Evolutionary conservation across 2,888 invertebrate genomes (phyloP).

Genomic region (Eupsilia transversa): DNA sequence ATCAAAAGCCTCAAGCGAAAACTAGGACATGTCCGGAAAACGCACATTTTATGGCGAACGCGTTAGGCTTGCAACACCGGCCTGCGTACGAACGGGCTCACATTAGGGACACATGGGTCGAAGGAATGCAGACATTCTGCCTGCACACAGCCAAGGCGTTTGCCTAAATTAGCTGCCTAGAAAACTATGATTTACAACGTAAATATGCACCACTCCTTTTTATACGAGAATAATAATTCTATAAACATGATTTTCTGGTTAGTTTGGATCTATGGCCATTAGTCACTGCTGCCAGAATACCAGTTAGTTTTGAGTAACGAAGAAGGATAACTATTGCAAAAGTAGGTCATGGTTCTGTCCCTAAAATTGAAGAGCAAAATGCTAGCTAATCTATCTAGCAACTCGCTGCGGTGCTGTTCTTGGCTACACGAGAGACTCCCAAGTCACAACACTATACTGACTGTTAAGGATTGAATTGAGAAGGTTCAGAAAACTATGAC

Average conservation of each 20-base stretch:
- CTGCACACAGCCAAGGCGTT: conserved; percentile 44
- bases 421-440: neutral
- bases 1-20: conserved; percentile 49
- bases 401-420: neutral
- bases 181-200: conserved; percentile 53
- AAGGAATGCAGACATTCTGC: conserved; percentile 67
- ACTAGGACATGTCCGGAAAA: conserved; percentile 62
- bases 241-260: conserved; percentile 29
- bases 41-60: conserved; percentile 52
- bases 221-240: conserved; percentile 33
- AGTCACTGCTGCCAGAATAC: conserved; percentile 5
- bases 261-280: neutral
- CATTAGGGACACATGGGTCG: conserved; percentile 58
- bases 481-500: neutral
- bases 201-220: conserved; percentile 52
- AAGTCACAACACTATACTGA: neutral
- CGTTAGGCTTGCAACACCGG: conserved; percentile 62
- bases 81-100: conserved; percentile 50
- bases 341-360: neutral
- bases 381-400: neutral
- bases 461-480: neutral
- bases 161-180: conserved; percentile 58
- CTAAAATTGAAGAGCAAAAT: neutral
- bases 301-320: neutral
- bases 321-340: neutral